These are phyloP conservation scores for Nasonovia ribisnigri DNA, from an alignment of 2,888 invertebrate genomes.

Conservation along the genomic window DNA sequence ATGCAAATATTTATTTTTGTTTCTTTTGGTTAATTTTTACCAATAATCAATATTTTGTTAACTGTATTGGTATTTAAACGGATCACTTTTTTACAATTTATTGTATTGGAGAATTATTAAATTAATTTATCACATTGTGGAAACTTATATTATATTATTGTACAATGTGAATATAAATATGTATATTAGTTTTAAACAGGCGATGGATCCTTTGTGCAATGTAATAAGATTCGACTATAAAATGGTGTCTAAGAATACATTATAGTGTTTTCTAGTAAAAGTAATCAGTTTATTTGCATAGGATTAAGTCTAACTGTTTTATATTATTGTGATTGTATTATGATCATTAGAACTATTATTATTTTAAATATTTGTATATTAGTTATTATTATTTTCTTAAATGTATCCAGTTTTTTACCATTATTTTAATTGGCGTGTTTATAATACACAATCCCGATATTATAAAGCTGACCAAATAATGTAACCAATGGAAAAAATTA, in stretches of 20 bases:
- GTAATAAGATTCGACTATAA: conserved; percentile 14
- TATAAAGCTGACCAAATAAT: background rate
- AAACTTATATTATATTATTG: background rate
- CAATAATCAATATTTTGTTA: conserved; percentile 33
- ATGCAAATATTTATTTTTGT: background rate
- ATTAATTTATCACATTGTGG: background rate
- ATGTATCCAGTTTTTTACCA: background rate
- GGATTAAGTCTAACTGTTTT: conserved; percentile 25
- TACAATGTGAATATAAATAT: background rate
- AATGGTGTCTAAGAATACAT: background rate
- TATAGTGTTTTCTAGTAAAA: conserved; percentile 3
- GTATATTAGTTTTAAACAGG: conserved; percentile 19
- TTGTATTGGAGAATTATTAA: background rate
- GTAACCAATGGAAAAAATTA: background rate
- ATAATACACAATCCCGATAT: background rate
- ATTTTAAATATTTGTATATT: background rate
- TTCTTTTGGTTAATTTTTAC: background rate
- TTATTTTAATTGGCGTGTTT: background rate
- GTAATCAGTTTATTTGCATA: background rate
- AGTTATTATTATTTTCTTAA: background rate
- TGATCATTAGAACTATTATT: background rate
- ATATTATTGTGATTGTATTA: conserved; percentile 24
- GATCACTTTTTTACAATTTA: conserved; percentile 18
- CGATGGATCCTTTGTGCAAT: conserved; percentile 44
- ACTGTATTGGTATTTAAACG: background rate